Percentiles rank a stretch among this genome's conserved stretches.
phyloP scores from a whole-genome alignment of 1,140 invertebrate genomes.

The Leptopilina boulardi region DNA sequence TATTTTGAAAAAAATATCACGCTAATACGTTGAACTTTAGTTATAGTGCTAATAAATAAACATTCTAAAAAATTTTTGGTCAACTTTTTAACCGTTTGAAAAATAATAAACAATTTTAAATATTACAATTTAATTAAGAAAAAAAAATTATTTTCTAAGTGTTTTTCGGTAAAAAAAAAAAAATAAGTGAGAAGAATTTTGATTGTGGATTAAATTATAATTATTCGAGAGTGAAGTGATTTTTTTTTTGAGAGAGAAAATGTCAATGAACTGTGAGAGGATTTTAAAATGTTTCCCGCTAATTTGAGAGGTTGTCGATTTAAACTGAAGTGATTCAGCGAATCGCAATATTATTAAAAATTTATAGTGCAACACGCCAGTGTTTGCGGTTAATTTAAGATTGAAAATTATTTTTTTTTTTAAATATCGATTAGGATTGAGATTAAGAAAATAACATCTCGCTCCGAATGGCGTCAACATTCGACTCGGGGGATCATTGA shows the following conservation, averaged over 20 bases:
- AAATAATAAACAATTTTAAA: no score
- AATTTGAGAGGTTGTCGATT: neutral
- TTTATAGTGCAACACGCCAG: neutral
- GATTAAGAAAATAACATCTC: neutral
- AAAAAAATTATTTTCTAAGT: no score
- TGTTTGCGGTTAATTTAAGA: neutral
- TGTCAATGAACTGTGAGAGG: neutral
- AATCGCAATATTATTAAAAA: neutral
- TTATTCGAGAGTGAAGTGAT: constrained; percentile 7
- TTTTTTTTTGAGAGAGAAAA: no score
- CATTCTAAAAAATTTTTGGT: no score
- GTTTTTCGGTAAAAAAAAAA: no score
- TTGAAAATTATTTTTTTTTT: no score
- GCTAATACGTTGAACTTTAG: no score
- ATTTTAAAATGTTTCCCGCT: constrained; percentile 12
- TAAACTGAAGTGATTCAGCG: neutral
- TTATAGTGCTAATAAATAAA: no score
- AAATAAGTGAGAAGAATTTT: no score
- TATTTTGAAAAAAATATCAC: no score
- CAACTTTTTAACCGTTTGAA: no score
- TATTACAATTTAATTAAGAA: no score
- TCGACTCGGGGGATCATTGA: constrained; percentile 57
- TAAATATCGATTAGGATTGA: constrained; percentile 8
- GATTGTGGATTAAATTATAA: neutral
- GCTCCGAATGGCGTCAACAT: constrained; percentile 45